Conservation (phyloP, 2,113 vertebrate genomes). For the Chunga burmeisteri region DNA sequence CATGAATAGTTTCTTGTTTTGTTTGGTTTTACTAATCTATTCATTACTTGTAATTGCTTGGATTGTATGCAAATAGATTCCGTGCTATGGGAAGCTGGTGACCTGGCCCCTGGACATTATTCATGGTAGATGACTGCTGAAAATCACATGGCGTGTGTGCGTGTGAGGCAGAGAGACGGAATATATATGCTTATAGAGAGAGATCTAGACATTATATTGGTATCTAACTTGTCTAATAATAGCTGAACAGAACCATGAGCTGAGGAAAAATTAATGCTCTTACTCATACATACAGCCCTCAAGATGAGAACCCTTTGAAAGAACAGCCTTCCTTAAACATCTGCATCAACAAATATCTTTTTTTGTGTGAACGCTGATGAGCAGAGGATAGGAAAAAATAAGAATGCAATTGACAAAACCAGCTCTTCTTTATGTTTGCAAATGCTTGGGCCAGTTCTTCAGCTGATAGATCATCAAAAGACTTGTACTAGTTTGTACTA, state of each 20-base stretch:
- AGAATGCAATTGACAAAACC: neutral
- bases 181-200: fast-evolving
- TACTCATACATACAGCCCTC: neutral
- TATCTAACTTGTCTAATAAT: fast-evolving
- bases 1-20: neutral
- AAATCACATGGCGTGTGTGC: neutral
- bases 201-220: fast-evolving
- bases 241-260: fast-evolving
- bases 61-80: neutral
- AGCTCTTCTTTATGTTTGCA: conserved; percentile 17
- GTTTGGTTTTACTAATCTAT: neutral
- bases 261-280: neutral
- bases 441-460: neutral
- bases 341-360: neutral
- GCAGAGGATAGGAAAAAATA: neutral
- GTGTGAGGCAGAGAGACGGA: neutral
- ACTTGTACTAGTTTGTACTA: neutral
- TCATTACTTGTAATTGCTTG: neutral
- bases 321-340: conserved; percentile 1
- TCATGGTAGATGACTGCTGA: neutral
- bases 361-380: neutral
- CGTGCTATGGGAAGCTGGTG: neutral
- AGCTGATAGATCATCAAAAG: neutral
- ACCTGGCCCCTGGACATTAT: conserved; percentile 10
- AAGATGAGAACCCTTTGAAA: neutral